Conservation (phyloP, 2,888 invertebrate genomes). For the Cephus spinipes region DNA sequence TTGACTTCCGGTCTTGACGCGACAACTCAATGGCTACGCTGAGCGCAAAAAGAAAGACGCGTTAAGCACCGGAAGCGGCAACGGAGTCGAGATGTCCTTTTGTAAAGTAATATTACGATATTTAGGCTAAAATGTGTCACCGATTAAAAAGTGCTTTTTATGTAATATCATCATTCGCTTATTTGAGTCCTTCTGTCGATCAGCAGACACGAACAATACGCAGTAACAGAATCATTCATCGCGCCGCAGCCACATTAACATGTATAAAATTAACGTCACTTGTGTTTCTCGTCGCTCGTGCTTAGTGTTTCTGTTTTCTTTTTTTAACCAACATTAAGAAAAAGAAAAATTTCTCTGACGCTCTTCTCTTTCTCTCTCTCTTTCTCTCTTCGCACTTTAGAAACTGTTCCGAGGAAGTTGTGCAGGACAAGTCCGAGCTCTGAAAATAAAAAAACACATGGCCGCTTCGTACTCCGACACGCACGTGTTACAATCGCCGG, state of each 20-base stretch:
- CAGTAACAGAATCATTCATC: background rate
- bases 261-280: background rate
- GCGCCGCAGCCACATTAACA: background rate
- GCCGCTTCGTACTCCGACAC: background rate
- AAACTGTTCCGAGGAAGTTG: slow-evolving; percentile 60
- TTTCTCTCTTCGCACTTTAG: slow-evolving; percentile 33
- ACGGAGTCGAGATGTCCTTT: background rate
- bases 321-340: background rate
- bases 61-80: background rate
- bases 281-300: background rate
- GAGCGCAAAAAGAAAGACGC: background rate
- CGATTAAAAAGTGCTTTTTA: background rate
- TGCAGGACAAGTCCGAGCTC: slow-evolving; percentile 55
- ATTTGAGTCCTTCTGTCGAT: background rate
- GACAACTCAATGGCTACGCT: background rate
- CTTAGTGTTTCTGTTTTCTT: background rate
- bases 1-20: background rate
- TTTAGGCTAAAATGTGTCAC: background rate
- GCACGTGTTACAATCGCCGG: background rate
- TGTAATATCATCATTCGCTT: background rate
- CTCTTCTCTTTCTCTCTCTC: slow-evolving; percentile 13
- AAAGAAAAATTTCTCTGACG: background rate
- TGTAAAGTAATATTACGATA: background rate
- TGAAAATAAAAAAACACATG: slow-evolving; percentile 26
- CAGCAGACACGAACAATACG: background rate